Evolutionary conservation across 2,888 invertebrate species (phyloP), one percentile per base, ranked within the genome.

Genomic region (Catocala sponsa): DNA sequence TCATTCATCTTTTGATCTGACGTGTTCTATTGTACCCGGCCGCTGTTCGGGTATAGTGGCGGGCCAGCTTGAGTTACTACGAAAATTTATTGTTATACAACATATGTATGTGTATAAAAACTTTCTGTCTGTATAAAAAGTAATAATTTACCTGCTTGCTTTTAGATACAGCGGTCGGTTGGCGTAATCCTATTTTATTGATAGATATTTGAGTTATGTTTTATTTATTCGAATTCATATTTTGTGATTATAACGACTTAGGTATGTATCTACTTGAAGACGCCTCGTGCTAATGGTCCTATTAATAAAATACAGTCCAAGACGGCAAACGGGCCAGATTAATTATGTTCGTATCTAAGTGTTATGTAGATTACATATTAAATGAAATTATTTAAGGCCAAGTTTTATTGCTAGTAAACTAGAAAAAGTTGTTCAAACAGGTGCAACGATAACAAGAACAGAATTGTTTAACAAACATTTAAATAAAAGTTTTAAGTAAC

Each of bases 1-100:
- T 89, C 92, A 94, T 94, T 94, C 91, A 91, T 95, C 93, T 94
- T 93, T 85, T 90, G 91, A 92, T 92, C 93, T 91, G 95, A 94
- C 94, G 85, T 82, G 81, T 86, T 87, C 92, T 92, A 92, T 93
- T 93, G 93, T 92, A 78, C 81, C 74, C 77, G 76, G 77, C 77
- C 65, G 75, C 81, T 78, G 81, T 80, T 81, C 79, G 76, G 79
- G 77, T 85, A 83, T 83, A 78, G 82, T 82, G 80, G 78, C 81
- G 79, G 79, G 78, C 81, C 69, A 74, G 65, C 63, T 70, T 60
- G 53, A 63, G 66, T 71, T 80, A 72, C 77, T 74, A 71, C 59
- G 79, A 77, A 74, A 78, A 83, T 86, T 84, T 85, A 83, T 85
- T 82, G 77, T 80, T 77, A 67, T 68, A 64, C 70, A 76, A 68